These are phyloP conservation scores for Danaus chrysippus DNA, from an alignment of 2,888 invertebrate species.

Conservation along the genomic window DNA sequence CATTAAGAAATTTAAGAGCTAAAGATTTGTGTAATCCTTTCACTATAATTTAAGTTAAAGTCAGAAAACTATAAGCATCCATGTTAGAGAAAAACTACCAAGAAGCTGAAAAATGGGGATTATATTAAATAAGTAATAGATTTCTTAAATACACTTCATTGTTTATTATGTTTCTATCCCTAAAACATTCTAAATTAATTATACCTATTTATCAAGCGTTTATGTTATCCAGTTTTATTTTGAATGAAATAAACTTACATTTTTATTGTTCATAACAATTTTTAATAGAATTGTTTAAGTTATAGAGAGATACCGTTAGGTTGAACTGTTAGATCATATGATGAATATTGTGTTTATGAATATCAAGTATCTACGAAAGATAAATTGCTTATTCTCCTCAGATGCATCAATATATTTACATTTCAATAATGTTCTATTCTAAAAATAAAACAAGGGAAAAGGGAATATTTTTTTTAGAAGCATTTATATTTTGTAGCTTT, in stretches of 20 bases:
- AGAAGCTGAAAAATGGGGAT: no score
- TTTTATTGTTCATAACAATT: neutral
- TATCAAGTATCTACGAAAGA: neutral
- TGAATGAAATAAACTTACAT: no score
- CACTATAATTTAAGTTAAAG: no score
- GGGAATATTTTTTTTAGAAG: neutral
- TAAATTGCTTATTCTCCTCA: neutral
- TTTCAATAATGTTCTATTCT: neutral
- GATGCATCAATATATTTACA: neutral
- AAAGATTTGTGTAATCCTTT: neutral
- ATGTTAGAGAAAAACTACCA: no score
- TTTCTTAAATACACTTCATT: no score
- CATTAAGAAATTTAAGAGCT: neutral
- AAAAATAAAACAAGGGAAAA: neutral
- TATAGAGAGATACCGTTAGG: neutral
- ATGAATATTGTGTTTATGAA: slow-evolving; percentile 1
- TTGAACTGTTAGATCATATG: neutral
- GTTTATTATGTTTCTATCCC: no score
- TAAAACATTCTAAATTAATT: no score
- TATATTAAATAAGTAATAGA: no score
- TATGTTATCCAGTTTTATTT: no score
- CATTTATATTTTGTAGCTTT: no score
- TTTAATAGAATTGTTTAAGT: neutral
- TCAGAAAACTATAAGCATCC: no score
- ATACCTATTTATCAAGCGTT: no score